Evolutionary conservation across 2,113 vertebrate species (phyloP).

Genomic region (Hippopotamus amphibius): DNA sequence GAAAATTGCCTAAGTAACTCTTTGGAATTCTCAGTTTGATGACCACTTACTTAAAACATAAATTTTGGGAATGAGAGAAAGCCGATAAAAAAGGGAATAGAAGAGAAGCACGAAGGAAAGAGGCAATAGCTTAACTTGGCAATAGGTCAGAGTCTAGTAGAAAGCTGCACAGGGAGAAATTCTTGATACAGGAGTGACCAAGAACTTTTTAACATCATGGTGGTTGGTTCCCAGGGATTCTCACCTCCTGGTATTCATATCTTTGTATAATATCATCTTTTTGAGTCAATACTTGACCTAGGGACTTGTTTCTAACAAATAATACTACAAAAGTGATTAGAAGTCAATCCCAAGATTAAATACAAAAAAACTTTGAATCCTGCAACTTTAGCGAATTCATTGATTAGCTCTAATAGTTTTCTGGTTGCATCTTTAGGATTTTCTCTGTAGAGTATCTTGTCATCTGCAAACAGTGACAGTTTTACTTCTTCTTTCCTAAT

Average conservation of each 20-base stretch:
- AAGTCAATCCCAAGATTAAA: neutral
- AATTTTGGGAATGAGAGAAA: neutral
- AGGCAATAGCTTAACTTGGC: neutral
- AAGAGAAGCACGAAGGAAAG: neutral
- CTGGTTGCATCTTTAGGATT: too few relatives aligned
- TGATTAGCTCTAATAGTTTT: too few relatives aligned
- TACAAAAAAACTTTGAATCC: neutral
- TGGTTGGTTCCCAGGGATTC: neutral
- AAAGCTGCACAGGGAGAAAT: neutral
- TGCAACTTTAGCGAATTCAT: too few relatives aligned
- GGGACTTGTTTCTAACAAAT: neutral
- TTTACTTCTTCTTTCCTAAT: too few relatives aligned
- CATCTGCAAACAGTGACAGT: too few relatives aligned
- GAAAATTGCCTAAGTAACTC: neutral
- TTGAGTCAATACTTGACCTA: neutral
- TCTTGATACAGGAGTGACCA: neutral
- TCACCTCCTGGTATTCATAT: neutral
- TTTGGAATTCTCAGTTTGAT: neutral
- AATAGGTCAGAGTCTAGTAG: neutral
- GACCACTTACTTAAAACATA: neutral
- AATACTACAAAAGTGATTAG: neutral
- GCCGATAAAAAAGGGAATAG: neutral
- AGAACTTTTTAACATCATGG: neutral
- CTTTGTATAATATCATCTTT: neutral
- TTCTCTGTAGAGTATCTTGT: too few relatives aligned